Evolutionary conservation across 2,888 invertebrate genomes (phyloP).

Genomic region (Choristoneura rosaceana): DNA sequence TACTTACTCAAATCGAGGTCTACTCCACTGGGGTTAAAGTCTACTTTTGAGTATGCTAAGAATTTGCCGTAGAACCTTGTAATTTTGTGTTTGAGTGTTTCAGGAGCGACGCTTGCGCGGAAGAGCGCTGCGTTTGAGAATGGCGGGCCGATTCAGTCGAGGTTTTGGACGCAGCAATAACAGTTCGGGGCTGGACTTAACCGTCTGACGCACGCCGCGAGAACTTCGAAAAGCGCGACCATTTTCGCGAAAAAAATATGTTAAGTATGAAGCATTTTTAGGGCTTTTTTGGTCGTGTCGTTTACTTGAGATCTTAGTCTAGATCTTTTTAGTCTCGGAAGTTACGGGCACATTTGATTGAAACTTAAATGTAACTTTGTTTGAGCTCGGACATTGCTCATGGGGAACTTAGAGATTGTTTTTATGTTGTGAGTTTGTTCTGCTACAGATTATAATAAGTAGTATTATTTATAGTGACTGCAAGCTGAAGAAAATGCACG

Average conservation of each 20-base stretch:
- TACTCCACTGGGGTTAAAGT: not conserved
- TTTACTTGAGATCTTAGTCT: not conserved
- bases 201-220: slow-evolving; percentile 2
- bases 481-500: slow-evolving; percentile 50
- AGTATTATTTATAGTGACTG: slow-evolving; percentile 3
- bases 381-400: not conserved
- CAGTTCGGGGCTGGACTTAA: not conserved
- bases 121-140: slow-evolving; percentile 6
- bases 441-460: not conserved
- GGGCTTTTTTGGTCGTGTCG: not conserved
- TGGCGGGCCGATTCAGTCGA: slow-evolving; percentile 23
- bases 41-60: not conserved
- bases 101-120: slow-evolving; percentile 44
- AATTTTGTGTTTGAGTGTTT: not conserved
- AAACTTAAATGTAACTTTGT: not conserved
- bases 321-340: not conserved
- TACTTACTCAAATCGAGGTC: not conserved
- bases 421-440: not conserved
- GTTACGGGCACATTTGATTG: too few species aligned
- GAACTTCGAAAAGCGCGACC: slow-evolving; percentile 33
- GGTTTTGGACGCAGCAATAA: slow-evolving; percentile 10
- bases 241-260: not conserved
- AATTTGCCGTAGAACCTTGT: not conserved
- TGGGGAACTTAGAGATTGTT: not conserved
- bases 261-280: not conserved